A percentile compares a stretch with the other conserved stretches of the same genome.
phyloP scores from a whole-genome alignment of 35 echinoderm and acorn worm genomes.

The Amphiura filiformis region DNA sequence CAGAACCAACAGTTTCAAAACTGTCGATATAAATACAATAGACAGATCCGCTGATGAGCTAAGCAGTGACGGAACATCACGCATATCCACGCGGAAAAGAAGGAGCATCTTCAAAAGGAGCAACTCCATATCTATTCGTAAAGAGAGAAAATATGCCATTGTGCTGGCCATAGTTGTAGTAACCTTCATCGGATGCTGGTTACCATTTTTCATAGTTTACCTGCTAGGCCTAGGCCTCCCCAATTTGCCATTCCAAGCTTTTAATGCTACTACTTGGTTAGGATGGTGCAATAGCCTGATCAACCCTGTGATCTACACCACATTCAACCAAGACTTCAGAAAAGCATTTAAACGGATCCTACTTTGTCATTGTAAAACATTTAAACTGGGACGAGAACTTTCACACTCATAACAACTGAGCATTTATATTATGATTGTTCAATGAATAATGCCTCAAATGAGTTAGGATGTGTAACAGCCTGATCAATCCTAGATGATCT shows the following conservation, averaged over 20 bases:
- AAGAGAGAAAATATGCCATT: slow-evolving; percentile 51
- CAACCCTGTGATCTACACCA: slow-evolving; percentile 82
- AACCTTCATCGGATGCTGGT: slow-evolving; percentile 77
- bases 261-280: slow-evolving; percentile 59
- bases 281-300: slow-evolving; percentile 79
- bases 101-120: not conserved
- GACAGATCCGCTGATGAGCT: not conserved
- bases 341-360: slow-evolving; percentile 76
- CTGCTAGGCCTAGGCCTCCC: slow-evolving; percentile 19
- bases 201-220: slow-evolving; percentile 70
- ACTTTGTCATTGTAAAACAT: slow-evolving; percentile 22
- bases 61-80: no score
- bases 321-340: slow-evolving; percentile 82
- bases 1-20: not conserved
- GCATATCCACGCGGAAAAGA: no score
- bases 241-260: not conserved
- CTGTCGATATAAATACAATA: not conserved
- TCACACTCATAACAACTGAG: no score
- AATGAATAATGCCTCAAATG: no score
- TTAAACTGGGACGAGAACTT: no score
- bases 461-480: no score
- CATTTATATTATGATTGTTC: no score
- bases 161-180: slow-evolving; percentile 63
- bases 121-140: slow-evolving; percentile 10
- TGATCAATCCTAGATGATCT: no score